Conservation (phyloP, 1,140 invertebrate species). For the Aphelenchoides avenae region DNA sequence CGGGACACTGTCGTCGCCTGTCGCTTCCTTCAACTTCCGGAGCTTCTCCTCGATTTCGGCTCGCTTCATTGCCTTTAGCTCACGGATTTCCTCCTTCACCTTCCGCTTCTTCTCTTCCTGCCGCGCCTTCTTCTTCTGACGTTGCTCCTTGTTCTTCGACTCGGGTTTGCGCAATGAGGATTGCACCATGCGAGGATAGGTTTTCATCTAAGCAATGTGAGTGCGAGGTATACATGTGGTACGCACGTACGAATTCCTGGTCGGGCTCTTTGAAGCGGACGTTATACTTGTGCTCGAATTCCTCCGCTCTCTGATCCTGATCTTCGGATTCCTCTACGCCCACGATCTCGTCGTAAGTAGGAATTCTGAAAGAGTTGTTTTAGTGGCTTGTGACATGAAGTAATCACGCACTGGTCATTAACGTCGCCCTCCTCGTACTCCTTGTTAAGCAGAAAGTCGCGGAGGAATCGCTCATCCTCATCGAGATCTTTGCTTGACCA, state of each 20-base stretch:
- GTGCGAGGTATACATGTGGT: slow-evolving; percentile 20
- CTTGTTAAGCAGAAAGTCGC: slow-evolving; percentile 87
- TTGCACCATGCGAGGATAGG: slow-evolving; percentile 81
- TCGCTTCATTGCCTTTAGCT: slow-evolving; percentile 75
- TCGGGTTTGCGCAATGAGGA: slow-evolving; percentile 76
- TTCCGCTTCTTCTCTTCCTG: slow-evolving; percentile 74
- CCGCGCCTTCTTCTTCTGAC: slow-evolving; percentile 65
- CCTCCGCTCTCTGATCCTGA: slow-evolving; percentile 72
- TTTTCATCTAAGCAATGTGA: slow-evolving; percentile 68
- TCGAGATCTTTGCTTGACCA: slow-evolving; percentile 72
- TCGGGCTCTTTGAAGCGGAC: slow-evolving; percentile 94
- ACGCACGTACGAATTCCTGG: slow-evolving; percentile 75
- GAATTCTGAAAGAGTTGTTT: slow-evolving; percentile 15
- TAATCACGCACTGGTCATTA: slow-evolving; percentile 61
- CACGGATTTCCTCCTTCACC: slow-evolving; percentile 78
- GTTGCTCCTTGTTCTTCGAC: slow-evolving; percentile 62
- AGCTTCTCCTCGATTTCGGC: slow-evolving; percentile 10
- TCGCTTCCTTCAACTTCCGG: too few species aligned
- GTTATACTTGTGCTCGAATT: slow-evolving; percentile 91
- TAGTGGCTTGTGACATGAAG: background rate
- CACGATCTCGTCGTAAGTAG: slow-evolving; percentile 66
- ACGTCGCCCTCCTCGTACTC: slow-evolving; percentile 68
- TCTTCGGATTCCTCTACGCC: slow-evolving; percentile 69
- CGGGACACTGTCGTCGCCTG: slow-evolving; percentile 69
- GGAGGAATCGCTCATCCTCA: slow-evolving; percentile 78